Conservation (phyloP, 30 jellyfish, hydroid and myxozoan genomes). For the Euphysa ruthae region DNA sequence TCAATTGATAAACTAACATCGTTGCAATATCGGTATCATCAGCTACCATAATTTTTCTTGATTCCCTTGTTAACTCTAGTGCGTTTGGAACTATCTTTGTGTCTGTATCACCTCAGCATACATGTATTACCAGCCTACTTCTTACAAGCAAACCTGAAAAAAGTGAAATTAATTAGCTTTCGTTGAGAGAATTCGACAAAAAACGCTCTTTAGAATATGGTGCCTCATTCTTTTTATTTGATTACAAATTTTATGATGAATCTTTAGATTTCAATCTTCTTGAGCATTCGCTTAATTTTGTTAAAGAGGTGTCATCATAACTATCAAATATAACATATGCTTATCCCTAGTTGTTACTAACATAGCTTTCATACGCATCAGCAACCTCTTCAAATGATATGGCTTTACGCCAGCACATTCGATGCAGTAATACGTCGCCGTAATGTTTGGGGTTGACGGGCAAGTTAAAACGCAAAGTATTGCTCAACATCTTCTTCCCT, state of each 20-base stretch:
- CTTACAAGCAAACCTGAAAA: conserved; percentile 11
- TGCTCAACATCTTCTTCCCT: conserved; percentile 20
- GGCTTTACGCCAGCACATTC: conserved; percentile 34
- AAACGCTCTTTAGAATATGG: conserved; percentile 22
- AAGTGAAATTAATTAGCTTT: conserved; percentile 18
- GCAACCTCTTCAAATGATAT: conserved; percentile 11
- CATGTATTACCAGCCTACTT: conserved; percentile 1
- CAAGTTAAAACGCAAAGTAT: conserved; percentile 9
- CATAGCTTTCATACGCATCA: conserved; percentile 7
- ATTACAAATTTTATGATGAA: conserved; percentile 4
- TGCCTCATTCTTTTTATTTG: conserved; percentile 1
- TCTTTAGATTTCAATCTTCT: conserved; percentile 13
- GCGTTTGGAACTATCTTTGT: conserved; percentile 35
- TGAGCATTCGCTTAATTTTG: conserved; percentile 7
- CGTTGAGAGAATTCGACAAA: conserved; percentile 18
- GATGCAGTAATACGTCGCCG: conserved; percentile 48
- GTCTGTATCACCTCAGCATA: conserved; percentile 34
- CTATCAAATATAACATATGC: conserved; percentile 8
- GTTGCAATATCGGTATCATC: conserved; percentile 23
- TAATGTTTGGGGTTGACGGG: conserved; percentile 6
- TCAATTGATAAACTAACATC: conserved; percentile 19
- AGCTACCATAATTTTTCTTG: too few relatives aligned
- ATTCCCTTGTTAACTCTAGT: not conserved
- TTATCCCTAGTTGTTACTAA: conserved; percentile 19
- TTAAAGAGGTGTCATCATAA: not conserved